Evolutionary conservation across 1,140 invertebrate genomes (phyloP), one percentile per base, ranked within the genome.

Genomic region (Acromyrmex heyeri): DNA sequence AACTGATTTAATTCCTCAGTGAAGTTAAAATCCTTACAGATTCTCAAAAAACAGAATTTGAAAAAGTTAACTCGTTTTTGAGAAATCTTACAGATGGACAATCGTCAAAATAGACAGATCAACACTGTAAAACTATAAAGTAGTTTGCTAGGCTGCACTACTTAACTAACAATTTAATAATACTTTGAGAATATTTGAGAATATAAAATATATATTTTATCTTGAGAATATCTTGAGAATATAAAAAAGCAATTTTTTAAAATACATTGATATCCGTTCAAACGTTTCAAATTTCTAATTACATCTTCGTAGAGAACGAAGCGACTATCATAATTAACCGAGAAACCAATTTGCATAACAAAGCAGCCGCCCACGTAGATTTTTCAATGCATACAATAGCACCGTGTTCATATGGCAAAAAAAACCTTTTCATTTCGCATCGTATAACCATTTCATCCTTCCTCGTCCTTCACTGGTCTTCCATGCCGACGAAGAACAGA

Each of bases 351-450:
- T 27, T 73, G 69, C 79, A 83, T 75, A 61, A 73, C 34, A 83
- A 83, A 73, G 55, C 69, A 73, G 69, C n/a, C 69, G 69, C 79
- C 79, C 21, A 83, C 79, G 24, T 34, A 34, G 12, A 83, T 83
- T 16, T 73, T 73, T 61, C 69, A 62, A 73, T 16, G 44, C 38
- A 44, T 34, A 83, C 79, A 83, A 83, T 82, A 59, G 67, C 50
- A 21, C 3, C 18, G 55, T 73, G 16, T 70, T 57, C 53, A 24
- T 48, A 14, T 50, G 8, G 38, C 38, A 44, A 27, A 62, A 3
- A 44, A 72, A 61, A 50, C n/a, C 44, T 48, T 61, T 83, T 75
- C n/a, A 70, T 21, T 48, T 34, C 8, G 48, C 78, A 44, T 70
- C 38, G 18, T 16, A 44, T 59, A 70, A 81, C 21, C 50, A 59